phyloP scores from a whole-genome alignment of 2,113 vertebrate genomes.

The Prunella himalayana region DNA sequence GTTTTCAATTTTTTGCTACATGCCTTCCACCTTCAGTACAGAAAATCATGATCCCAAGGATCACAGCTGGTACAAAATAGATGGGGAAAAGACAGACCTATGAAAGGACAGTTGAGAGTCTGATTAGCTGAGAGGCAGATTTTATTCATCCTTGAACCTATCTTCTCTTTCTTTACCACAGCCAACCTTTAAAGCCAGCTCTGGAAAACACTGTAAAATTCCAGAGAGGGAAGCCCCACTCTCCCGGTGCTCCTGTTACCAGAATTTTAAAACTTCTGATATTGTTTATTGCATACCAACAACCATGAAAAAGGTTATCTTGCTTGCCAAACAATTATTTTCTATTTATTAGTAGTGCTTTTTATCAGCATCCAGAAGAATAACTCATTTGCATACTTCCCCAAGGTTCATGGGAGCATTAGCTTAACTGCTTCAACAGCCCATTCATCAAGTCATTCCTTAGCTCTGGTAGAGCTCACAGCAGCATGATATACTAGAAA shows the following conservation, averaged over 20 bases:
- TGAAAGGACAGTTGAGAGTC: neutral
- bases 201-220: neutral
- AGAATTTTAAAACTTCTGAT: neutral
- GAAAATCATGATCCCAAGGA: neutral
- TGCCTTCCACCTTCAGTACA: fast-evolving
- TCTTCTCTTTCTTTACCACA: neutral
- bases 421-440: neutral
- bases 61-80: neutral
- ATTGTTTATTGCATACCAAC: neutral
- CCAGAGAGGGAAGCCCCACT: neutral
- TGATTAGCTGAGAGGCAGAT: neutral
- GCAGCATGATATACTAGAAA: neutral
- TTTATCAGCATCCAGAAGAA: slow-evolving; percentile 6
- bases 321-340: slow-evolving; percentile 17
- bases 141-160: neutral
- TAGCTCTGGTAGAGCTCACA: neutral
- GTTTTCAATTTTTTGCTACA: neutral
- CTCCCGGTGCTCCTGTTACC: neutral
- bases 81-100: neutral
- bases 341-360: neutral
- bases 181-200: neutral
- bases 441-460: slow-evolving; percentile 3
- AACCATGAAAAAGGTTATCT: neutral
- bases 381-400: slow-evolving; percentile 38
- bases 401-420: neutral